A percentile compares a stretch with the other conserved stretches of the same genome.
These are phyloP conservation scores for Hemithea aestivaria DNA, from an alignment of 2,888 invertebrate species.

Conservation along the genomic window DNA sequence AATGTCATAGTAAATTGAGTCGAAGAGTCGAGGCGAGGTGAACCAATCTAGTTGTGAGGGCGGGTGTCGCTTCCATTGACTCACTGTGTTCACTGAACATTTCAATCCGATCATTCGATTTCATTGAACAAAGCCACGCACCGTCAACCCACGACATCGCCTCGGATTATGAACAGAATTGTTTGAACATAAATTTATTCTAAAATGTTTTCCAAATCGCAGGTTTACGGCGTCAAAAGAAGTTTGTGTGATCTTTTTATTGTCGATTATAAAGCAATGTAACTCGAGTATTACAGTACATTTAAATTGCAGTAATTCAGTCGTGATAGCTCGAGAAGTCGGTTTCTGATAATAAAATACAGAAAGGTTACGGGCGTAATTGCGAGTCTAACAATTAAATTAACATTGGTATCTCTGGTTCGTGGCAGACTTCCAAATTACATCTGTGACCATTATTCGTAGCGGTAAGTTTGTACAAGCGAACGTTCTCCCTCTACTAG, in stretches of 20 bases:
- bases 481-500: conserved; percentile 3
- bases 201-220: neutral
- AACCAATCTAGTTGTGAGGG: conserved; percentile 31
- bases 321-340: conserved; percentile 6
- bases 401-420: conserved; percentile 20
- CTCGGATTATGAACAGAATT: conserved; percentile 19
- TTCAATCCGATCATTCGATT: conserved; percentile 46
- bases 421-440: conserved; percentile 27
- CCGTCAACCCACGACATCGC: conserved; percentile 9
- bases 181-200: conserved; percentile 5
- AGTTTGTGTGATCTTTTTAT: conserved; percentile 5
- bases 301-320: conserved; percentile 5
- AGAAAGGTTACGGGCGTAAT: conserved; percentile 13
- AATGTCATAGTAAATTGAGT: conserved; percentile 30
- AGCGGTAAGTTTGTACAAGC: conserved; percentile 17
- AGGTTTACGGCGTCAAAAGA: neutral
- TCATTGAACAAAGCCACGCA: conserved; percentile 44
- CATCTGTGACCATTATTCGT: conserved; percentile 23
- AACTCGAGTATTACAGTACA: conserved; percentile 6
- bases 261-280: conserved; percentile 1
- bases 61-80: conserved; percentile 36
- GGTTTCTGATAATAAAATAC: conserved; percentile 8
- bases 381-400: conserved; percentile 21
- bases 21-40: conserved; percentile 25
- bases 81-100: conserved; percentile 46